Conservation (phyloP, 1,140 invertebrate genomes). For the Drosophila ananassae region DNA sequence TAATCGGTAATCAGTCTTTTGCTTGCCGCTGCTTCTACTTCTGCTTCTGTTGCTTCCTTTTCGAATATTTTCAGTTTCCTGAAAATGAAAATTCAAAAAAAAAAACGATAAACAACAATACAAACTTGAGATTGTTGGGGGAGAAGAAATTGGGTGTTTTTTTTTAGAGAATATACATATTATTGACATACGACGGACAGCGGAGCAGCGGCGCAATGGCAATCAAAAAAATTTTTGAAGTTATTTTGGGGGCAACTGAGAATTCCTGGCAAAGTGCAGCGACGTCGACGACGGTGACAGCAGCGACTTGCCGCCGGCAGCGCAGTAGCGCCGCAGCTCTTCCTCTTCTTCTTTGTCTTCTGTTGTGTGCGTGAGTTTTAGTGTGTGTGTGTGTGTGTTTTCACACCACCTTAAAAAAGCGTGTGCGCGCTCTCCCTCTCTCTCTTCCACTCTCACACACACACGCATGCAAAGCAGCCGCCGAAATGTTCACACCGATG, state of each 20-base stretch:
- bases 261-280: constrained; percentile 49
- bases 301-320: constrained; percentile 61
- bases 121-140: not conserved
- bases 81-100: constrained; percentile 8
- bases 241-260: constrained; percentile 47
- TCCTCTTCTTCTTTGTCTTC: constrained; percentile 74
- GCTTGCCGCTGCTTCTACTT: constrained; percentile 22
- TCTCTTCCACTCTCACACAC: constrained; percentile 28
- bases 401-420: constrained; percentile 61
- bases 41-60: constrained; percentile 9
- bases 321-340: constrained; percentile 44
- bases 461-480: constrained; percentile 17
- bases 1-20: constrained; percentile 49
- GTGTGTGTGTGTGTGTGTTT: constrained; percentile 21
- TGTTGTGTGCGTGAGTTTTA: constrained; percentile 22
- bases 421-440: constrained; percentile 50
- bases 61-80: constrained; percentile 25
- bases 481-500: constrained; percentile 61
- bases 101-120: constrained; percentile 20
- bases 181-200: constrained; percentile 32
- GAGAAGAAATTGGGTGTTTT: constrained; percentile 4
- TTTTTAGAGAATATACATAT: not conserved
- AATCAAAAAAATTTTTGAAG: constrained; percentile 54
- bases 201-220: constrained; percentile 25
- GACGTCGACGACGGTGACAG: constrained; percentile 40